A percentile compares a stretch with the other conserved stretches of the same genome.
These are phyloP conservation scores for Podabrus alpinus DNA, from an alignment of 2,888 invertebrate species.

Conservation along the genomic window DNA sequence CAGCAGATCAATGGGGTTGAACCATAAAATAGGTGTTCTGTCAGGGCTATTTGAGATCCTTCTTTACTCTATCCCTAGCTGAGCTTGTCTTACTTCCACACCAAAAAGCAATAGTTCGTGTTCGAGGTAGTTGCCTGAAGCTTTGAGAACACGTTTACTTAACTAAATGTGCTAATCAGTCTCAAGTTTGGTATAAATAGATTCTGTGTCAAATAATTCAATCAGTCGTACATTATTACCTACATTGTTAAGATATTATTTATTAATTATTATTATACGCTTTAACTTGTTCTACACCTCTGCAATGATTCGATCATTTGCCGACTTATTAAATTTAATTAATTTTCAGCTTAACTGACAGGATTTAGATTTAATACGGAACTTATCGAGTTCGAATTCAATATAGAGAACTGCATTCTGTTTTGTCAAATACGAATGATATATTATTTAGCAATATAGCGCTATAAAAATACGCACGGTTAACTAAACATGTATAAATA, in stretches of 20 bases:
- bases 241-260: constrained; percentile 13
- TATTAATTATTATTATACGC: constrained; percentile 12
- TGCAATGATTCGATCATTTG: not conserved
- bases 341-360: not conserved
- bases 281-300: constrained; percentile 3
- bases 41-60: constrained; percentile 37
- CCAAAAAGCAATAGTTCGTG: constrained; percentile 44
- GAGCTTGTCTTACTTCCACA: constrained; percentile 44
- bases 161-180: constrained; percentile 43
- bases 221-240: constrained; percentile 17
- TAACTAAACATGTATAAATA: constrained; percentile 24
- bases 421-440: constrained; percentile 10
- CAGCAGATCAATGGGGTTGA: constrained; percentile 47
- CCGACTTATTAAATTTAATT: not conserved
- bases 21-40: constrained; percentile 49
- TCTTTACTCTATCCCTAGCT: constrained; percentile 38
- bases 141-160: constrained; percentile 43
- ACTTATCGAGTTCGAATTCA: constrained; percentile 1
- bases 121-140: constrained; percentile 42
- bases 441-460: constrained; percentile 24
- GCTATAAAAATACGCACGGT: constrained; percentile 22
- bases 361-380: not conserved
- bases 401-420: constrained; percentile 7
- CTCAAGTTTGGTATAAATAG: constrained; percentile 25
- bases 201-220: constrained; percentile 18